Evolutionary conservation across 2,113 vertebrate species (phyloP).

Genomic region (Aleadryas rufinucha): DNA sequence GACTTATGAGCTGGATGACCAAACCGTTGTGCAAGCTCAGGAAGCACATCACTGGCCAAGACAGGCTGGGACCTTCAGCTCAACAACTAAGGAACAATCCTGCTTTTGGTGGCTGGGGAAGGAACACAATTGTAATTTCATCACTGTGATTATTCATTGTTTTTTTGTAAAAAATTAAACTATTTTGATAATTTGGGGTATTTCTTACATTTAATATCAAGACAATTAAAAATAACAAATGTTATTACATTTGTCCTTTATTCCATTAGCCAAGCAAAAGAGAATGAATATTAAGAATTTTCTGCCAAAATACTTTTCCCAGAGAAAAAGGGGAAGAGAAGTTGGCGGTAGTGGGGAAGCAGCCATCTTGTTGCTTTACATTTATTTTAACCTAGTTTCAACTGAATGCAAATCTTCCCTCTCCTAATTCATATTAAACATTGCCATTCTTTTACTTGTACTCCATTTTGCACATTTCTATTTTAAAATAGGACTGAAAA

Average conservation of each 20-base stretch:
- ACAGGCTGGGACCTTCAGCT: neutral
- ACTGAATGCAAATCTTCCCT: neutral
- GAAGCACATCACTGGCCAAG: neutral
- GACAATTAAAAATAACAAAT: neutral
- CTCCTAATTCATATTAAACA: neutral
- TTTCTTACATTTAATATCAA: neutral
- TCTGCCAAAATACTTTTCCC: neutral
- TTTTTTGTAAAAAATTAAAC: neutral
- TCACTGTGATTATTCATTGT: neutral
- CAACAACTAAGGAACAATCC: neutral
- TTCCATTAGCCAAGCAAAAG: neutral
- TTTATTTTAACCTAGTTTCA: neutral
- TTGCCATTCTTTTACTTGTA: neutral
- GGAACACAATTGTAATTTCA: neutral
- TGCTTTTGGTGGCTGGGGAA: neutral
- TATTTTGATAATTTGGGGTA: neutral
- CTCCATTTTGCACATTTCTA: neutral
- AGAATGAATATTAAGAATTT: neutral
- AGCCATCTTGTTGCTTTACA: neutral
- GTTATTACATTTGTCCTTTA: neutral
- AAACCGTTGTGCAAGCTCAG: neutral
- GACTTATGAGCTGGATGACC: neutral
- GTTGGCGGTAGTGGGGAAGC: neutral
- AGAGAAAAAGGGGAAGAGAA: neutral
- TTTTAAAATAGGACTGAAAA: neutral